Conservation (phyloP, 1,140 invertebrate species). For the Drosophila bifasciata region DNA sequence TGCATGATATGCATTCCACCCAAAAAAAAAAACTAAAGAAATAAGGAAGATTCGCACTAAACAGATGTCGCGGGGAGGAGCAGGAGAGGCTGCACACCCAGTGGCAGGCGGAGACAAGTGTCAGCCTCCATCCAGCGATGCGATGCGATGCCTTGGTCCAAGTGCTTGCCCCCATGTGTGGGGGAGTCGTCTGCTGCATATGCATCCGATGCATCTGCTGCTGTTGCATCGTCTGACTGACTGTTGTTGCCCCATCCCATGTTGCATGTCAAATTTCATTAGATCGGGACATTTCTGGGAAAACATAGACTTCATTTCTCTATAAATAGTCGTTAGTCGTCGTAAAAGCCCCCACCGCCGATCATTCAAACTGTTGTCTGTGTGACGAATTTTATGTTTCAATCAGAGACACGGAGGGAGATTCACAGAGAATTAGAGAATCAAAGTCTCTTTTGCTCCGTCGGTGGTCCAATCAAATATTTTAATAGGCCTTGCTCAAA, state of each 20-base stretch:
- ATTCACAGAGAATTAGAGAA: background rate
- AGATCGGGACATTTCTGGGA: constrained; percentile 72
- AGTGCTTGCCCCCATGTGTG: constrained; percentile 13
- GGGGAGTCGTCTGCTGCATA: constrained; percentile 37
- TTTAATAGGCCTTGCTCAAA: constrained; percentile 70
- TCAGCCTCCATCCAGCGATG: constrained; percentile 28
- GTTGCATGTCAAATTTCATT: constrained; percentile 80
- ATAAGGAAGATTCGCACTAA: constrained; percentile 47
- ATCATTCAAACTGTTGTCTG: constrained; percentile 45
- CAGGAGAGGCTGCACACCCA: constrained; percentile 10
- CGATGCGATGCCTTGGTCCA: constrained; percentile 25
- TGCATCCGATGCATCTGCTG: background rate
- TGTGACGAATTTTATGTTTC: constrained; percentile 61
- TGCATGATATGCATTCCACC: constrained; percentile 73
- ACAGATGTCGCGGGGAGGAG: constrained; percentile 60
- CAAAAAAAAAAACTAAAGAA: constrained; percentile 33
- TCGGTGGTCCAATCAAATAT: constrained; percentile 78
- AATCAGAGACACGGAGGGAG: constrained; percentile 38
- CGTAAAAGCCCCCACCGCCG: constrained; percentile 9
- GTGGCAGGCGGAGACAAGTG: constrained; percentile 36
- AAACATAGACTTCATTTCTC: constrained; percentile 26
- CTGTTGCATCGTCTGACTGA: constrained; percentile 43
- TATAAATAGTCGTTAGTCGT: constrained; percentile 47
- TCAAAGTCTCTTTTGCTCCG: constrained; percentile 34
- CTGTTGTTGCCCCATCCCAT: constrained; percentile 43